Evolutionary conservation across 2,888 invertebrate species (phyloP).

Genomic region (Oxyteleia sp.): DNA sequence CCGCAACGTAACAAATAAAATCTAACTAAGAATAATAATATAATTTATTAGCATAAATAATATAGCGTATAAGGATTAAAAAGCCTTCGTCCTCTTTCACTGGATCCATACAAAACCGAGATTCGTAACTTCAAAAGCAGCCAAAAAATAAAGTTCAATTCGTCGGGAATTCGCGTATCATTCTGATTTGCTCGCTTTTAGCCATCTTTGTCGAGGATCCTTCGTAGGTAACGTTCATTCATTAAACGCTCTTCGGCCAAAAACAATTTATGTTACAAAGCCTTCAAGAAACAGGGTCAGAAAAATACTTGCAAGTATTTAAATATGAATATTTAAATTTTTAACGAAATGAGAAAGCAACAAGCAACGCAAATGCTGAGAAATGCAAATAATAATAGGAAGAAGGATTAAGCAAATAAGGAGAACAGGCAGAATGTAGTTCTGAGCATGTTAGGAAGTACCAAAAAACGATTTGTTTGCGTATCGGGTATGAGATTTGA

Average conservation of each 20-base stretch:
- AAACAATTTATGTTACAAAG: constrained; percentile 82
- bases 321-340: constrained; percentile 81
- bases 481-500: constrained; percentile 37
- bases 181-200: constrained; percentile 36
- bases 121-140: constrained; percentile 33
- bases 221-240: constrained; percentile 33
- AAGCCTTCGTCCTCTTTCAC: constrained; percentile 54
- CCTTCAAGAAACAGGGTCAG: constrained; percentile 83
- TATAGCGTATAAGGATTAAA: no score
- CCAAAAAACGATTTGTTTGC: constrained; percentile 47
- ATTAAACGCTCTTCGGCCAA: constrained; percentile 74
- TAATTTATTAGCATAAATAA: no score
- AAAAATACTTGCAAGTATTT: constrained; percentile 79
- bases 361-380: constrained; percentile 65
- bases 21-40: no score
- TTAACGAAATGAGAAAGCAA: constrained; percentile 43
- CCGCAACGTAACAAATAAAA: no score
- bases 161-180: constrained; percentile 38
- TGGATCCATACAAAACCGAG: constrained; percentile 35
- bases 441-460: constrained; percentile 54
- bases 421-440: constrained; percentile 13
- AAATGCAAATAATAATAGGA: constrained; percentile 44
- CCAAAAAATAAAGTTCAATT: constrained; percentile 58
- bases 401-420: constrained; percentile 31
- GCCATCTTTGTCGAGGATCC: constrained; percentile 48